phyloP scores from a whole-genome alignment of 2,888 invertebrate genomes.

The Timandra comae region DNA sequence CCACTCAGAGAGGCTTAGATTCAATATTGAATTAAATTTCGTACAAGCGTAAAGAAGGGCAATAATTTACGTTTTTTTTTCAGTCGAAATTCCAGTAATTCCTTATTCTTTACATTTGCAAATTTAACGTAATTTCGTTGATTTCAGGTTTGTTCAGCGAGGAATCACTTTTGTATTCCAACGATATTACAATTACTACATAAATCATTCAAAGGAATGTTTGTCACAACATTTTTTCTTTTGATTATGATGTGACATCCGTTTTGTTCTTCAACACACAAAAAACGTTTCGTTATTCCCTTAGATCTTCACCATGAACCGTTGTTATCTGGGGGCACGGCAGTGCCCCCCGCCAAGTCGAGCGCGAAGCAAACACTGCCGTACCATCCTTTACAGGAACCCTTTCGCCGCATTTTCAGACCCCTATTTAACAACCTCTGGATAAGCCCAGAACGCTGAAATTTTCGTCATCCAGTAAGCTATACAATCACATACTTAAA shows the following conservation, averaged over 20 bases:
- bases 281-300: constrained; percentile 5
- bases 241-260: constrained; percentile 13
- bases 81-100: constrained; percentile 23
- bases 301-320: constrained; percentile 10
- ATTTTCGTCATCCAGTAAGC: no score
- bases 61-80: constrained; percentile 37
- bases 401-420: no score
- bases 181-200: constrained; percentile 21
- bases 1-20: constrained; percentile 18
- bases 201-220: constrained; percentile 9
- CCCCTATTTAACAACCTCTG: no score
- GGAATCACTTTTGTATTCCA: constrained; percentile 34
- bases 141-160: constrained; percentile 42
- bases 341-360: no score
- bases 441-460: no score
- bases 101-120: constrained; percentile 29
- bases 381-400: no score
- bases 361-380: no score
- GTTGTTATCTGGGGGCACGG: no score
- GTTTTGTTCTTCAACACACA: constrained; percentile 10
- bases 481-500: no score
- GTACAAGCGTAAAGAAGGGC: constrained; percentile 29
- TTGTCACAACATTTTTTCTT: constrained; percentile 10
- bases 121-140: constrained; percentile 46
- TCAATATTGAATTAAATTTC: constrained; percentile 35